These are phyloP conservation scores for Corvus hawaiiensis DNA, from an alignment of 2,113 vertebrate genomes.

Conservation along the genomic window DNA sequence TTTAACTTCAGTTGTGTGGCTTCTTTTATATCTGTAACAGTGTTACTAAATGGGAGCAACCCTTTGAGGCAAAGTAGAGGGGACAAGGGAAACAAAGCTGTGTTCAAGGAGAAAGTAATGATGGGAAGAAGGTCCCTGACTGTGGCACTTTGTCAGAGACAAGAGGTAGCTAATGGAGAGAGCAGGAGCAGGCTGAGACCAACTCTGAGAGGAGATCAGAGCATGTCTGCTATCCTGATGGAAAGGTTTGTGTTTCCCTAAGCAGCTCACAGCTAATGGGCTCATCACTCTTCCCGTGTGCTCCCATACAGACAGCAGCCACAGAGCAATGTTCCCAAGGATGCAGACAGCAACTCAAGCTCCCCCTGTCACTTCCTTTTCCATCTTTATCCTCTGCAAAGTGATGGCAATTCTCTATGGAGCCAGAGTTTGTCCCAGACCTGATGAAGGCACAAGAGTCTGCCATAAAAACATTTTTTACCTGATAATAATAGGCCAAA, in stretches of 20 bases:
- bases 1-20: neutral
- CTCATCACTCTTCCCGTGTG: neutral
- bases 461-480: neutral
- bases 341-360: neutral
- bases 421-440: neutral
- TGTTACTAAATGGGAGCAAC: neutral
- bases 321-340: rapidly evolving
- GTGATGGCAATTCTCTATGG: neutral
- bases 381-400: neutral
- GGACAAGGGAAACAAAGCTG: neutral
- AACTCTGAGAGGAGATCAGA: neutral
- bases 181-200: neutral
- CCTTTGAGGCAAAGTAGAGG: neutral
- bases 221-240: neutral
- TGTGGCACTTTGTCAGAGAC: neutral
- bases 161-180: neutral
- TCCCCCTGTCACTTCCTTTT: neutral
- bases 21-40: neutral
- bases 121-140: neutral
- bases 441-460: neutral
- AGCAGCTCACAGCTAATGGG: slow-evolving; percentile 8
- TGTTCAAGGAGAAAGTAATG: neutral
- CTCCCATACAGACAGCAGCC: neutral
- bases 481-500: neutral
- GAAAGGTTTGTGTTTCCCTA: neutral